Evolutionary conservation across 2,113 vertebrate species (phyloP), one percentile per base, ranked within the genome.

Genomic region (Bagarius yarrelli): DNA sequence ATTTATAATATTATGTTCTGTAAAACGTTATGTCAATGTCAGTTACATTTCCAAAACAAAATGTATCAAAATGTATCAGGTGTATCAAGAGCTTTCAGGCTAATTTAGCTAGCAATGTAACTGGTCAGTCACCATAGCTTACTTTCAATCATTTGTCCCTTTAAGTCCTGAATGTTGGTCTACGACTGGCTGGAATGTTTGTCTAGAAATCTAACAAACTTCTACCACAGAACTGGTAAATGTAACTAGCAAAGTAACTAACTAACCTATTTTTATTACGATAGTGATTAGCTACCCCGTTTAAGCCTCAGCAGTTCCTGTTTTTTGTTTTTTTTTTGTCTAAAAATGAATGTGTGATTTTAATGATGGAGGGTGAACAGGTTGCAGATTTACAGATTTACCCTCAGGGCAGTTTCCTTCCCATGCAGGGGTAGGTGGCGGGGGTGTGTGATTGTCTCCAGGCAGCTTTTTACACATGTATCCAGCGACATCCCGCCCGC

Each of bases 401-500:
- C 93, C 93, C 76, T 77, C 82, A 1, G 92, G 93, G 73, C 93
- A 94, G 86, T 93, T 83, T 9, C 93, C 93, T 15, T 88, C 86
- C 93, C 93, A 94, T n/a, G 91, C 85, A 61, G 90, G 90, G 18
- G 93, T 94, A n/a, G 93, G 92, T 8, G 92, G 90, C 0, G 91
- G 89, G 6, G 85, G 85, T 13, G 91, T 93, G 87, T 91, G 91
- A 63, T 30, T 1, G 0, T 88, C 85, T 74, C 92, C 92, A 0
- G 91, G 92, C 70, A 81, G 69, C 85, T 94, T 94, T 84, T 94
- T 94, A 76, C 93, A 94, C 32, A 94, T 87, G 5, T 94, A 94
- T 13, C 93, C 92, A 9, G 90, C 90, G 44, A 13, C 79, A 9
- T 83, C 85, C 0, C 89, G 85, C 27, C 93, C 93, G 25, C 93